Base-by-base conservation (phyloP, 1,140 invertebrate species). In the Tetragnatha versicolor region DNA sequence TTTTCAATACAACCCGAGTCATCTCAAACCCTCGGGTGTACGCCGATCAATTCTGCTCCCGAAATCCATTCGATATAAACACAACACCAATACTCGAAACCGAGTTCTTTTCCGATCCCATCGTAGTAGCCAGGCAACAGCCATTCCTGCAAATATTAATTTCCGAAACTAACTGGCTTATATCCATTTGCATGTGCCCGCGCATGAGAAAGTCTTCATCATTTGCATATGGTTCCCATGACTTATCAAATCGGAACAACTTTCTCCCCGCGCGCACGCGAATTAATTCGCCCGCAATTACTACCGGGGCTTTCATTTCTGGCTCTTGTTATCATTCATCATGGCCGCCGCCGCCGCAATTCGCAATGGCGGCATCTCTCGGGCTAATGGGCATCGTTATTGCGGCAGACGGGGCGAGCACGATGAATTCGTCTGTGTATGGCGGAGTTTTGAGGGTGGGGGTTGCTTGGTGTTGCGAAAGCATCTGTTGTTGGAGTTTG, bases 231-330 rank as follows among this genome's bases (percentile, higher is more conserved):
- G 72, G 39, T 63, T 63, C 53, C 72, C 72, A 75, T 75, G 72
- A 75, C 72, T 75, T 75, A 75, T 75, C 58, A 55, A 75, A 75
- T 75, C 20, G 33, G 72, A 75, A 75, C 72, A 75, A 75, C 72
- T 75, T 75, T 75, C 72, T 75, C 72, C 39, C 58, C 12, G 20
- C 9, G 20, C 68, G 37, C 72, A 75, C 72, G 72, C 72, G 72
- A 75, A 75, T 75, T 75, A 75, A 75, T 75, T 75, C 72, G 58
- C 55, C 27, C 33, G 72, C 72, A 75, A 75, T 75, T 75, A 75
- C 58, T 9, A 53, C 33, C 22, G 22, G 33, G 39, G 20, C 51
- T 58, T 63, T 58, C 69, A 63, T 75, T 75, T 63, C 72, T 49
- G 35, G 22, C 27, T 73, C 69, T 75, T 49, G 72, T 75, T 75